Evolutionary conservation across 2,888 invertebrate species (phyloP), one percentile per base, ranked within the genome.

Genomic region (Morpho helenor): DNA sequence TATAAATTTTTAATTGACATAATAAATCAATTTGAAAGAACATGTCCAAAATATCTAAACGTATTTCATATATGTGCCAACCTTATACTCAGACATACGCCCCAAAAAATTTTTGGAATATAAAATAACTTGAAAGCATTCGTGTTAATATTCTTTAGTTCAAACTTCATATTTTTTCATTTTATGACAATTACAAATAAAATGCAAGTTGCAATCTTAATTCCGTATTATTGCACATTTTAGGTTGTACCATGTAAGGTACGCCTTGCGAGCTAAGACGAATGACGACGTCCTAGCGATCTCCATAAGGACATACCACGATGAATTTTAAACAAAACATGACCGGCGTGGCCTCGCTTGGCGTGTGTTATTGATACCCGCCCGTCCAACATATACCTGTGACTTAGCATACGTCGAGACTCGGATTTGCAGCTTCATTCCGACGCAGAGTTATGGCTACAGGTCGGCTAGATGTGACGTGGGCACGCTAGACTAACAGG

Each of bases 371-470:
- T 74, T 66, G 70, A 72, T 75, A 74, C 71, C 60, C 52, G 45
- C 22, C 44, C 31, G 52, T 57, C 61, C 60, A 64, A 64, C 64
- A 67, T 69, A 62, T 75, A 79, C 77, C 74, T 7, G 48, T 73
- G 66, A 62, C 68, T 63, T 68, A 60, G 66, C 67, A 63, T 63
- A 74, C 52, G 61, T 59, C 59, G 50, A 45, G 55, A 10, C 58
- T 45, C 44, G 59, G 84, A 86, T 86, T 87, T 87, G 87, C 83
- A 76, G 74, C 85, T 86, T 82, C 82, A 84, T 87, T 82, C 78
- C 73, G 70, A 68, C 71, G 57, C 65, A 74, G 80, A 87, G 73
- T 84, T 85, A 87, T 86, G 82, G 75, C 66, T 74, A 71, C 68
- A 56, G 49, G 60, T 67, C 68, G 59, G 70, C 80, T 78, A 84